These are phyloP conservation scores for Drosophila prosaltans DNA, from an alignment of 1,140 invertebrate species.

Conservation along the genomic window DNA sequence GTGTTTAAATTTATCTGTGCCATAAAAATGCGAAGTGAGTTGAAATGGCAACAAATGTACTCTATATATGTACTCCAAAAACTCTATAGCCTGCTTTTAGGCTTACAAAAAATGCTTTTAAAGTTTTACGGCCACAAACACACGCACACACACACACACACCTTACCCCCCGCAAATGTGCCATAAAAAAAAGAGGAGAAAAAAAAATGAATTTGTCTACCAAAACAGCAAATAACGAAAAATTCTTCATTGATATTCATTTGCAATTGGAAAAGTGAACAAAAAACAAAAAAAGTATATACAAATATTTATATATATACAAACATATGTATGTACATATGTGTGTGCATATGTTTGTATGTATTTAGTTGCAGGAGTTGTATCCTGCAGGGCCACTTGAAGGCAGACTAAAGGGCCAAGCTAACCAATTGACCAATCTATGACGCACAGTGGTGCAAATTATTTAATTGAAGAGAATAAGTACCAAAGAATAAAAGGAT, in stretches of 20 bases:
- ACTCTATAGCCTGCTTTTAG: conserved; percentile 42
- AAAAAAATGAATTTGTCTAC: conserved; percentile 13
- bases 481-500: not conserved
- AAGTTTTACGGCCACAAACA: conserved; percentile 20
- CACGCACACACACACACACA: not conserved
- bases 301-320: conserved; percentile 21
- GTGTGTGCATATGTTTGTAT: not conserved
- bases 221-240: conserved; percentile 34
- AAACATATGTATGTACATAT: not conserved
- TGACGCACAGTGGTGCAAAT: conserved; percentile 6
- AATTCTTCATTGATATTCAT: conserved; percentile 52
- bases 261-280: conserved; percentile 38
- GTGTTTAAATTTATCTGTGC: conserved; percentile 53
- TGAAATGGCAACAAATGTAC: not conserved
- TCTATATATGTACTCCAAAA: conserved; percentile 19
- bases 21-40: conserved; percentile 42
- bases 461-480: not conserved
- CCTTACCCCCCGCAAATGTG: not conserved
- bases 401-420: conserved; percentile 12
- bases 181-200: conserved; percentile 14
- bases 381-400: conserved; percentile 12
- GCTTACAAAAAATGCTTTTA: conserved; percentile 43
- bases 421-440: conserved; percentile 6
- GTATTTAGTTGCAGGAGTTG: conserved; percentile 1
- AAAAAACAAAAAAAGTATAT: conserved; percentile 28